Percentiles rank a stretch among this genome's conserved stretches.
These are phyloP conservation scores for Coptodon bakossiorum DNA, from an alignment of 2,113 vertebrate genomes.

Conservation along the genomic window DNA sequence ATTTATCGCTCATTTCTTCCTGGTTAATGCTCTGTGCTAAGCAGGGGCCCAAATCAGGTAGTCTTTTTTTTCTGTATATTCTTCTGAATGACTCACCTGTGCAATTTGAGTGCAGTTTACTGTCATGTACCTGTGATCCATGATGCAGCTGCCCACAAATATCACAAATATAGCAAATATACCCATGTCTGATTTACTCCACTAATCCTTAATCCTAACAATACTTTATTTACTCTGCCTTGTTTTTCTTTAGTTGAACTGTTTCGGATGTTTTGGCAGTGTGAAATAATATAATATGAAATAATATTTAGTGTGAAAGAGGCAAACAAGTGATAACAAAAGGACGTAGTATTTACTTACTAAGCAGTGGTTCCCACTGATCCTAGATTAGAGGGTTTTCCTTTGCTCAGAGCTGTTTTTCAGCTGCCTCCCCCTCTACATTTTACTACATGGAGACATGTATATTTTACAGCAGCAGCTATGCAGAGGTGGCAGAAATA, in stretches of 20 bases:
- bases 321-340: background rate
- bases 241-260: background rate
- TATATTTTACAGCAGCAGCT: background rate
- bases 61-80: conserved; percentile 52
- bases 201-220: background rate
- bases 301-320: background rate
- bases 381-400: background rate
- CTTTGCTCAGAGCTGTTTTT: conserved; percentile 1
- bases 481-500: background rate
- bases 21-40: conserved; percentile 64
- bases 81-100: conserved; percentile 48
- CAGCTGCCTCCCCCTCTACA: background rate
- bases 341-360: background rate
- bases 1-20: conserved; percentile 69
- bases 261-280: background rate
- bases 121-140: conserved; percentile 15
- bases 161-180: background rate
- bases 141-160: background rate
- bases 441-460: background rate
- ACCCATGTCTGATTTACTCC: background rate
- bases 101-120: conserved; percentile 6
- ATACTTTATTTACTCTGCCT: background rate
- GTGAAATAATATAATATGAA: background rate
- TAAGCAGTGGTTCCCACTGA: conserved; percentile 8
- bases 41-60: conserved; percentile 64